Base-by-base conservation (phyloP, 2,797 vertebrate species). In the Eutrigla gurnardus region DNA sequence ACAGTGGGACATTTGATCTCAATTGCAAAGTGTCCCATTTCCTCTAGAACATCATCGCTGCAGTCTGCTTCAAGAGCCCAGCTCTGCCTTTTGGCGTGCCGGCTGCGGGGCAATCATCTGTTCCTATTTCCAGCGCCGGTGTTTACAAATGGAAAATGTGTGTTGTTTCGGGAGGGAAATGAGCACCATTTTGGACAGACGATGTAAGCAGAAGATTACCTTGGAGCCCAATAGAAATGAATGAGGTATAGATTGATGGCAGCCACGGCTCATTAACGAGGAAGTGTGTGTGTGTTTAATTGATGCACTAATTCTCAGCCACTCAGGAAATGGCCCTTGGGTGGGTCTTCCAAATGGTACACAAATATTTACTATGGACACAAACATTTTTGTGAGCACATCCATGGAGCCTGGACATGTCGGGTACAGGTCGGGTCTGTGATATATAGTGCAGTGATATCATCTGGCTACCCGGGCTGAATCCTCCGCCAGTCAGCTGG, bases 321-420 rank as follows among this genome's bases (percentile, higher is more conserved):
- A 78, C 87, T 92, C 91, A 92, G 93, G 93, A 93, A 94, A 93
- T 89, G 85, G 88, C 89, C 90, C 83, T 83, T 92, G 93, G 93
- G 92, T 90, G 92, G 91, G 92, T 93, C 91, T 86, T 90, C 79
- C 73, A 87, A 89, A 87, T 87, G 81, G 86, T 84, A 91, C 84
- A 83, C 91, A 94, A 93, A 93, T 94, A 94, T 93, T 93, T 93
- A 91, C 87, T 84, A 81, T 90, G 79, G 75, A 89, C 75, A 73
- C 84, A 93, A 93, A 91, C 89, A 90, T 85, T 86, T 89, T 81
- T 79, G 68, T 58, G 73, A 88, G 83, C 83, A 80, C 59, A 60
- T 87, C 85, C 66, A 78, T 64, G 65, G 64, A 65, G 32, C 81
- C 72, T 18, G 67, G 71, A 68, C 77, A 81, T 73, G 74, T 61